Base-by-base conservation (phyloP, 2,888 invertebrate species). In the Ochropleura plecta region DNA sequence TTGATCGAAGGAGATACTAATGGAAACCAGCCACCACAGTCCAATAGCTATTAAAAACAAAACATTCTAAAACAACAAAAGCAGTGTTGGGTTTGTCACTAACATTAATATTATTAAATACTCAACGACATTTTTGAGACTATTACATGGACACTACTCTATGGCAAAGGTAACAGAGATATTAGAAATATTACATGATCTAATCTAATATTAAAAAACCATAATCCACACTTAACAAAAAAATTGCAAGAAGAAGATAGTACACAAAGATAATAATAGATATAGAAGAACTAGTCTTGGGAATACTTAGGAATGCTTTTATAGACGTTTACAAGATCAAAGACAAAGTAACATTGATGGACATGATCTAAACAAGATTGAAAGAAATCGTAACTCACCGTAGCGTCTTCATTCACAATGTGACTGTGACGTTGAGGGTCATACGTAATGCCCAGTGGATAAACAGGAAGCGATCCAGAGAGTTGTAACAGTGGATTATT, bases 391-490 rank as follows among this genome's bases (percentile, higher is more conserved):
- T 44, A 77, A 76, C 85, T 87, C 66, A 88, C 88, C 78, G 78
- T 78, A 63, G 81, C 76, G 12, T 90, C 91, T 75, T 90, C 90
- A 64, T 87, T 86, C 3, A 90, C 86, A 67, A 92, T 90, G 70
- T 90, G 91, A 76, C 91, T 90, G 63, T 91, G 72, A 49, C 89
- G 78, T 86, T 88, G 30, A 5, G 89, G 70, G 46, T 88, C 89
- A 83, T 92, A 91, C 12, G 91, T 86, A 4, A 96, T 88, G 4
- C 94, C 95, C 73, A 95, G 79, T 0, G 96, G 96, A 70, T 92
- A 92, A 10, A 88, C 89, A 64, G 90, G 79, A 46, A 70, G 42
- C 18, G 87, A 59, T 82, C 85, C 88, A 9, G 87, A 85, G 0
- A 87, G 77, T 12, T 88, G 88, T 59, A 93, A 82, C 46, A 87